phyloP scores from a whole-genome alignment of 2,888 invertebrate species.

The Harpalus rubripes region DNA sequence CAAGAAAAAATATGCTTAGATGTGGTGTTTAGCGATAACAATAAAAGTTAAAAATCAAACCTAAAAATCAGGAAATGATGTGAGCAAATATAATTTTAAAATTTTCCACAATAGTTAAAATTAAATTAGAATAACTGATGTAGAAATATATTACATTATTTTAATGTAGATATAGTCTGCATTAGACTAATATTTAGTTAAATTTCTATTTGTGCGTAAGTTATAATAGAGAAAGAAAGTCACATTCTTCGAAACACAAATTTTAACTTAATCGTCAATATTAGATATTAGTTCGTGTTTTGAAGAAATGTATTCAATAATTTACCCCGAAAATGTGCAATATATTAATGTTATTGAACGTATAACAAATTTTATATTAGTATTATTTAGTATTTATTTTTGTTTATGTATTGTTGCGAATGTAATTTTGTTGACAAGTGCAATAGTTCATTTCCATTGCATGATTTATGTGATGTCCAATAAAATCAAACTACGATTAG shows the following conservation, averaged over 20 bases:
- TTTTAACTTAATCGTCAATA: slow-evolving; percentile 20
- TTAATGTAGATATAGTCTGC: slow-evolving; percentile 38
- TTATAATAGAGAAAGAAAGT: not conserved
- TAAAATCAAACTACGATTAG: slow-evolving; percentile 27
- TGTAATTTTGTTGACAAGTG: slow-evolving; percentile 10
- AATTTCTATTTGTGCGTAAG: slow-evolving; percentile 8
- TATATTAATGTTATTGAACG: slow-evolving; percentile 27
- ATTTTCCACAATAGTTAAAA: slow-evolving; percentile 27
- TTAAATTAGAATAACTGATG: slow-evolving; percentile 21
- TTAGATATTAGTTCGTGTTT: slow-evolving; percentile 42
- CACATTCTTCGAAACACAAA: slow-evolving; percentile 36
- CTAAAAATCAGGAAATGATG: slow-evolving; percentile 40
- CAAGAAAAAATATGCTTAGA: slow-evolving; percentile 39
- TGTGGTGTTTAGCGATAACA: slow-evolving; percentile 46
- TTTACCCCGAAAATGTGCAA: slow-evolving; percentile 45
- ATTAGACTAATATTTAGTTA: slow-evolving; percentile 41
- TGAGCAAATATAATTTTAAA: slow-evolving; percentile 34
- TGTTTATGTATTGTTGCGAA: slow-evolving; percentile 13
- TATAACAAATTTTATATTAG: slow-evolving; percentile 22
- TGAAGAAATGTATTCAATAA: slow-evolving; percentile 24
- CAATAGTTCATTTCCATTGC: slow-evolving; percentile 33
- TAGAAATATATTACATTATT: slow-evolving; percentile 29
- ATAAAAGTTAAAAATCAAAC: slow-evolving; percentile 41
- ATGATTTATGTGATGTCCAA: slow-evolving; percentile 45
- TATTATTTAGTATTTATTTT: slow-evolving; percentile 12